Percentiles rank a stretch among this genome's conserved stretches.
Conservation (phyloP, 2,888 invertebrate species). For the Drosophila quasianomalipes region DNA sequence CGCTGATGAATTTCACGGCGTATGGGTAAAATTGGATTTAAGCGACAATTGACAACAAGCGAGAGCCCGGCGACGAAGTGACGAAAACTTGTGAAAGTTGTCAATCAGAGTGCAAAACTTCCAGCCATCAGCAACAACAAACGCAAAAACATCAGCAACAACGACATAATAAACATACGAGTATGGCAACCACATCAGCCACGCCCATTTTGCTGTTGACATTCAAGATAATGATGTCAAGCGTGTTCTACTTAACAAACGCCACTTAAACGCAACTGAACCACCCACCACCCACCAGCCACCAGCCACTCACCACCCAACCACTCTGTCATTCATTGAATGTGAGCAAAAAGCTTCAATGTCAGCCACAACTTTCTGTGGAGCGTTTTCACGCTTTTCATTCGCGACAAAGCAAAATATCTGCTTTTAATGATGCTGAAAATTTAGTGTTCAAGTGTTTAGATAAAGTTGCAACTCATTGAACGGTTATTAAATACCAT, state of each 20-base stretch:
- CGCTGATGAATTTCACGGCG: slow-evolving; percentile 58
- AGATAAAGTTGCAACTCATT: slow-evolving; percentile 39
- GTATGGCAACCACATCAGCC: slow-evolving; percentile 8
- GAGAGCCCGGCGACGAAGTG: neutral
- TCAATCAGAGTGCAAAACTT: slow-evolving; percentile 68
- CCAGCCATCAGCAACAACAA: slow-evolving; percentile 33
- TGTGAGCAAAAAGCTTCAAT: slow-evolving; percentile 47
- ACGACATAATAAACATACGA: slow-evolving; percentile 57
- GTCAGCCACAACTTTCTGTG: slow-evolving; percentile 46
- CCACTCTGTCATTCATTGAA: slow-evolving; percentile 49
- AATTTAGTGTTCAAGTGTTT: slow-evolving; percentile 33
- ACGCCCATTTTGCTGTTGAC: slow-evolving; percentile 63
- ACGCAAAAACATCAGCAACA: neutral
- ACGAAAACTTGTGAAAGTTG: slow-evolving; percentile 68
- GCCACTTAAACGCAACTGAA: slow-evolving; percentile 69
- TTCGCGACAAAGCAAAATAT: slow-evolving; percentile 25
- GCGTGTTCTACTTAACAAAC: slow-evolving; percentile 74
- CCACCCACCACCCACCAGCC: neutral
- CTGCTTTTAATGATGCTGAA: slow-evolving; percentile 56
- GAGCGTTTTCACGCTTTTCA: slow-evolving; percentile 14
- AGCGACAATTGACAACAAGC: slow-evolving; percentile 75
- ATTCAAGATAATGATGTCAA: slow-evolving; percentile 77
- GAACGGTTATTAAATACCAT: slow-evolving; percentile 38
- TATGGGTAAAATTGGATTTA: slow-evolving; percentile 74
- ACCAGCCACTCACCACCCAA: neutral